phyloP scores from a whole-genome alignment of 92 coral and sea anemone genomes.

The Umimayanthus chanpuru region DNA sequence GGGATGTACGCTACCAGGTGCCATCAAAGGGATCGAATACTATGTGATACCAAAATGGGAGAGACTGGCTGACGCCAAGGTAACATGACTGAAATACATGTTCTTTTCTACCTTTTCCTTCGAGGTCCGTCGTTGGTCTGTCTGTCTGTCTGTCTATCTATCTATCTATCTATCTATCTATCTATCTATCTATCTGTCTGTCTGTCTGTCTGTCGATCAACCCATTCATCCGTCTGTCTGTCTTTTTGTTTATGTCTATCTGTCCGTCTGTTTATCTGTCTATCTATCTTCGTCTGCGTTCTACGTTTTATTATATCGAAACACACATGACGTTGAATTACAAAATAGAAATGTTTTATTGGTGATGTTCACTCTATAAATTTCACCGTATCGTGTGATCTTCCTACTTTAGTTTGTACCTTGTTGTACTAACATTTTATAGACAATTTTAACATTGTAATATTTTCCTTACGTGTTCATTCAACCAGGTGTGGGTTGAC shows the following conservation, averaged over 20 bases:
- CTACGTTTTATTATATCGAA: no score
- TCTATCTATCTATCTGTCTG: no score
- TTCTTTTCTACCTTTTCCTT: neutral
- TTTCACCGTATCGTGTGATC: neutral
- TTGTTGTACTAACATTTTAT: no score
- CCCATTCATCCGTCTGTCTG: neutral
- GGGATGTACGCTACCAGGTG: slow-evolving; percentile 89
- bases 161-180: no score
- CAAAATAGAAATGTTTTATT: no score
- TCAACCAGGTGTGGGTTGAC: slow-evolving; percentile 83
- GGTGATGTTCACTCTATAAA: no score
- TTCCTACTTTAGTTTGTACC: no score
- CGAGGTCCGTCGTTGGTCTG: no score
- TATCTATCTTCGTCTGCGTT: neutral
- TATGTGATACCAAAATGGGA: slow-evolving; percentile 80
- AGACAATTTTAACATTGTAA: neutral
- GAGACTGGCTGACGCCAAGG: slow-evolving; percentile 81
- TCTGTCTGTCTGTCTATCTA: no score
- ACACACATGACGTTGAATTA: no score
- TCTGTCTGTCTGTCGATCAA: no score
- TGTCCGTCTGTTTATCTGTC: neutral
- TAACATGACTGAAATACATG: neutral
- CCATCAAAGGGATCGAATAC: slow-evolving; percentile 70
- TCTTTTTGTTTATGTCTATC: neutral
- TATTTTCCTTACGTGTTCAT: neutral